Conservation (phyloP, 1,140 invertebrate species). For the Adelges cooleyi region DNA sequence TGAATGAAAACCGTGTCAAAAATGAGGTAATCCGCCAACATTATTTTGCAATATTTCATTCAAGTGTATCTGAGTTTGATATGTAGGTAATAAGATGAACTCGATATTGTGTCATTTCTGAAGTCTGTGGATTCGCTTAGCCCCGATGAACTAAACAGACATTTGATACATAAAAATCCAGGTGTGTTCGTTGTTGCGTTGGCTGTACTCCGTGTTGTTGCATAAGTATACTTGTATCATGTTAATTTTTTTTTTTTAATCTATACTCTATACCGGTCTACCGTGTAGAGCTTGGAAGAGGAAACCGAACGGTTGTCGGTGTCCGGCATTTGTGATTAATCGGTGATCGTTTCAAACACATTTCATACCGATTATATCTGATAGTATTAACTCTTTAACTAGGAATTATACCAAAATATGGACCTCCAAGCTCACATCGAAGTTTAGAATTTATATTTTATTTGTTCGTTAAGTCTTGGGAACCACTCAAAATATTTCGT, state of each 20-base stretch:
- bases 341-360: too few relatives aligned
- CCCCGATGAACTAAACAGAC: background rate
- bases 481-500: too few relatives aligned
- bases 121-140: background rate
- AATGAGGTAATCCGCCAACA: background rate
- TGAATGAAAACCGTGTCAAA: background rate
- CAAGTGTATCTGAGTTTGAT: too few relatives aligned
- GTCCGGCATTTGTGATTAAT: background rate
- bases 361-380: too few relatives aligned
- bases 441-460: too few relatives aligned
- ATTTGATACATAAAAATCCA: slow-evolving; percentile 9
- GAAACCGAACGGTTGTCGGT: background rate
- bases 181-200: background rate
- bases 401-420: too few relatives aligned
- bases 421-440: too few relatives aligned
- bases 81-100: background rate
- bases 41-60: background rate
- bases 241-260: background rate
- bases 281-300: background rate
- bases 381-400: too few relatives aligned
- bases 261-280: background rate
- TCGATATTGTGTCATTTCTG: background rate
- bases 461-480: too few relatives aligned
- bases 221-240: too few relatives aligned
- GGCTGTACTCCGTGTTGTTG: too few relatives aligned